These are phyloP conservation scores for Limosa lapponica DNA, from an alignment of 2,797 vertebrate species.

Conservation along the genomic window DNA sequence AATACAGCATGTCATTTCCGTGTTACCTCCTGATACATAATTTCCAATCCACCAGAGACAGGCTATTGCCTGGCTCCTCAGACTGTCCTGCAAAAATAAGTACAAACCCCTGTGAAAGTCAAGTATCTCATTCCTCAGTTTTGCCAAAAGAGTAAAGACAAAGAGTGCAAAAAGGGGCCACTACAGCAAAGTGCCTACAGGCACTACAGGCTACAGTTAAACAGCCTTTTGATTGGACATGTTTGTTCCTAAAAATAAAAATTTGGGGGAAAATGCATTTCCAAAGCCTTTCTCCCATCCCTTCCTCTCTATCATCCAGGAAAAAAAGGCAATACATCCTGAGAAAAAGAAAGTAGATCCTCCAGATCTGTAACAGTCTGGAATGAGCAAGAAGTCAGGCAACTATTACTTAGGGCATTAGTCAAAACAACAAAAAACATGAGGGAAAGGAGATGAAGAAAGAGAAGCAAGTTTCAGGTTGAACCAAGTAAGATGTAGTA, in stretches of 20 bases:
- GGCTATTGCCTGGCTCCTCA: not conserved
- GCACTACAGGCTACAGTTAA: conserved; percentile 4
- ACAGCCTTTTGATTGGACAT: not conserved
- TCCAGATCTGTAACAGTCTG: not conserved
- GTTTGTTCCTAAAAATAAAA: not conserved
- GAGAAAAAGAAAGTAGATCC: not conserved
- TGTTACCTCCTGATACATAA: not conserved
- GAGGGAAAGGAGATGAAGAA: not conserved
- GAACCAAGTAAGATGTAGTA: not conserved
- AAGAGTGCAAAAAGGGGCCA: not conserved
- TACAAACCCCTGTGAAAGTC: not conserved
- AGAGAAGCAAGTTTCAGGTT: not conserved
- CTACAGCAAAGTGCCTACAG: not conserved
- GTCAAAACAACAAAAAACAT: not conserved
- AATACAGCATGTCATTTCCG: not conserved
- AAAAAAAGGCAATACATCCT: not conserved
- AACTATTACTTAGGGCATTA: not conserved
- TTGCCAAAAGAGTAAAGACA: not conserved
- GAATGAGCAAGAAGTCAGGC: not conserved
- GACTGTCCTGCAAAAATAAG: not conserved
- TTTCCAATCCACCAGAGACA: not conserved
- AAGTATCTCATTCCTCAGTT: not conserved
- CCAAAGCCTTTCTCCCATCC: not conserved
- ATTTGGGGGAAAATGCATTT: not conserved
- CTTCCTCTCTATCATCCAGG: not conserved